Percentiles rank a stretch among this genome's conserved stretches.
Evolutionary conservation across 1,140 invertebrate genomes (phyloP).

Genomic region (Archegozetes longisetosus): DNA sequence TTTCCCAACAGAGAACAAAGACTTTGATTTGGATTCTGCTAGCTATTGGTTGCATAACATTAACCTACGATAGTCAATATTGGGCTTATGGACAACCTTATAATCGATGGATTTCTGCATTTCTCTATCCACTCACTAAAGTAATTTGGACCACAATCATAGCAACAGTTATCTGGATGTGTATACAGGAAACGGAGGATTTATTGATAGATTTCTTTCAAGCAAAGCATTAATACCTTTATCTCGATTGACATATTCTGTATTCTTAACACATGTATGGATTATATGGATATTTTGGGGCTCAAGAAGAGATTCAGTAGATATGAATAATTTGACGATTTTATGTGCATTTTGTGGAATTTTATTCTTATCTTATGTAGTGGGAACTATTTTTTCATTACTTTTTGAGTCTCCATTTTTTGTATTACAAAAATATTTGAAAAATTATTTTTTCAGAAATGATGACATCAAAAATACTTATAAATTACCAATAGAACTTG

Average conservation of each 20-base stretch:
- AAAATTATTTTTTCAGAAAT: too few relatives aligned
- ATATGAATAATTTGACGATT: constrained; percentile 6
- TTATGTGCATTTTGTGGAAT: constrained; percentile 17
- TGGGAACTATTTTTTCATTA: constrained; percentile 4
- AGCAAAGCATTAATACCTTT: constrained; percentile 19
- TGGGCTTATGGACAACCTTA: too few relatives aligned
- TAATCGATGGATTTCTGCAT: too few relatives aligned
- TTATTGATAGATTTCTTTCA: constrained; percentile 30
- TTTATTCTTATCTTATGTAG: not conserved
- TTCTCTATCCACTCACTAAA: constrained; percentile 32
- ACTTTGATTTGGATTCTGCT: too few relatives aligned
- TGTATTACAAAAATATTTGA: too few relatives aligned
- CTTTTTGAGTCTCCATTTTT: constrained; percentile 16
- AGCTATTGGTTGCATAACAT: too few relatives aligned
- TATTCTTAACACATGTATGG: not conserved
- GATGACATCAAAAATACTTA: too few relatives aligned
- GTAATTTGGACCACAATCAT: constrained; percentile 65
- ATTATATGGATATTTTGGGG: not conserved
- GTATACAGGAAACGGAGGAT: too few relatives aligned
- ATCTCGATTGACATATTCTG: constrained; percentile 1
- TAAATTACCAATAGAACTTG: too few relatives aligned
- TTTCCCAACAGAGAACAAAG: too few relatives aligned
- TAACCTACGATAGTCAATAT: too few relatives aligned
- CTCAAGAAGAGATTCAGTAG: not conserved
- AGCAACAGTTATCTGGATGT: constrained; percentile 71